phyloP scores from a whole-genome alignment of 2,113 vertebrate genomes.

The Aplodontia rufa region DNA sequence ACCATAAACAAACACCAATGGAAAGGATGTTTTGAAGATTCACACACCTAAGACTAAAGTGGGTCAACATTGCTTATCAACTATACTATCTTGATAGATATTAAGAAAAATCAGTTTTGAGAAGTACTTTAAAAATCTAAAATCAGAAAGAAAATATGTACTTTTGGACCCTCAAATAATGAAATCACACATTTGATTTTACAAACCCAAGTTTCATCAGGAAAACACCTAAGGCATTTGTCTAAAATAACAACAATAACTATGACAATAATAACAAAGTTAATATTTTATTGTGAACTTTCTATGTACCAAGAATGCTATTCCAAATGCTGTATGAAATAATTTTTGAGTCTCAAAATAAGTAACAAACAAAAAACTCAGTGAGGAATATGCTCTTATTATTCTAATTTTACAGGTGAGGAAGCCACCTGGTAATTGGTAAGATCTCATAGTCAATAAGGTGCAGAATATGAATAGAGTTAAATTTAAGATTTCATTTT shows the following conservation, averaged over 20 bases:
- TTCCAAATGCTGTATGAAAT: background rate
- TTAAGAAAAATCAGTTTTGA: background rate
- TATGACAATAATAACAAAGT: background rate
- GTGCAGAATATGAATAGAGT: background rate
- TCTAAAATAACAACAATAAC: background rate
- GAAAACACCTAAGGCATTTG: background rate
- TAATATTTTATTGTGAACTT: background rate
- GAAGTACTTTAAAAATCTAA: background rate
- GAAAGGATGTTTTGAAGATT: background rate
- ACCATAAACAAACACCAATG: background rate
- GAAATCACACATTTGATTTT: background rate
- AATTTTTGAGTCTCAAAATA: slow-evolving; percentile 5
- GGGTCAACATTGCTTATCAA: background rate
- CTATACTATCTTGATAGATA: background rate
- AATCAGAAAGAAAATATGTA: background rate
- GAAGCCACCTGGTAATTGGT: background rate
- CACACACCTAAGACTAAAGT: background rate
- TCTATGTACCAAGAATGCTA: background rate
- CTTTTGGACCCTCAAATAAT: background rate
- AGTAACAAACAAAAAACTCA: background rate
- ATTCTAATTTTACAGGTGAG: background rate
- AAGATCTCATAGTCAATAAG: background rate
- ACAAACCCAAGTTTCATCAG: background rate
- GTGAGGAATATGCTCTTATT: background rate
- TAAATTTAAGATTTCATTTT: background rate